Conservation (phyloP, 2,113 vertebrate genomes). For the Gobius niger region DNA sequence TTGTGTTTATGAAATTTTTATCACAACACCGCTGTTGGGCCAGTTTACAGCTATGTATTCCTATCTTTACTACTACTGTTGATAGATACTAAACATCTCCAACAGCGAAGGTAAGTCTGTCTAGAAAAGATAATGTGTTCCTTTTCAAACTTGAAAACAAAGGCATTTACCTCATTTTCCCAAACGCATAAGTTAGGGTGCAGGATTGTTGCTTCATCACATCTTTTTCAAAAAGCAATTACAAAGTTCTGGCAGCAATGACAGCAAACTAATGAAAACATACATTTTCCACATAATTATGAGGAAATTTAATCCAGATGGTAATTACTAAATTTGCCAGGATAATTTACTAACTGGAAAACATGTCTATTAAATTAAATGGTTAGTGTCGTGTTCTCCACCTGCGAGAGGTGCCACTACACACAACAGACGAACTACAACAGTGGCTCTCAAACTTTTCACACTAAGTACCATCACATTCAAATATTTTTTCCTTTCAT, state of each 20-base stretch:
- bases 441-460: not conserved
- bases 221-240: constrained; percentile 44
- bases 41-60: not conserved
- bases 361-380: not conserved
- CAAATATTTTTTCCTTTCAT: too few relatives aligned
- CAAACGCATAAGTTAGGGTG: not conserved
- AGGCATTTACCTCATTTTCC: not conserved
- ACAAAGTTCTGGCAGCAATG: constrained; percentile 33
- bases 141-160: not conserved
- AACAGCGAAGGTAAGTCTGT: not conserved
- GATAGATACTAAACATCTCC: not conserved
- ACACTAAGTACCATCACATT: too few relatives aligned
- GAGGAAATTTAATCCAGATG: constrained; percentile 8
- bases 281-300: constrained; percentile 55
- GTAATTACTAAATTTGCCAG: constrained; percentile 23
- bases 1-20: too few relatives aligned
- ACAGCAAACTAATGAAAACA: constrained; percentile 61
- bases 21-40: too few relatives aligned
- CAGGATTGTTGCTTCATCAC: constrained; percentile 26
- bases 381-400: not conserved
- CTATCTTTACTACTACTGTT: not conserved
- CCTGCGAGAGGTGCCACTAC: not conserved
- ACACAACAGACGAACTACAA: not conserved
- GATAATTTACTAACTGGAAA: not conserved
- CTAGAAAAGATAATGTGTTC: not conserved